Evolutionary conservation across 2,797 vertebrate genomes (phyloP), one percentile per base, ranked within the genome.

Genomic region (Enteromius thamalakanensis): DNA sequence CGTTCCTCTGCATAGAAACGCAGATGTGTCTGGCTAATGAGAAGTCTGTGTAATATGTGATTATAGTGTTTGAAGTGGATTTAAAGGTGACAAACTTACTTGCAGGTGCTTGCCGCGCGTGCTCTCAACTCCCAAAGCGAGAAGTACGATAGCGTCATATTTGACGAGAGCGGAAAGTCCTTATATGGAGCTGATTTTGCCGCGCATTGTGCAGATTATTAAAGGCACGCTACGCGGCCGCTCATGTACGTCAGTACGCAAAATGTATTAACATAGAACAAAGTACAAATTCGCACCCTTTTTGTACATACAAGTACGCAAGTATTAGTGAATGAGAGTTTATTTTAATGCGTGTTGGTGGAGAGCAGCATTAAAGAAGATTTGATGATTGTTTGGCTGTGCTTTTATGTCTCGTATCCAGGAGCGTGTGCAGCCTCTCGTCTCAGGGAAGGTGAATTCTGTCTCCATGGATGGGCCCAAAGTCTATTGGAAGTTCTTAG

Each of bases 321-420:
- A 11, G 12, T 12, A 58, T 23, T 60, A 23, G 55, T 12, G 10
- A 60, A 60, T 60, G 10, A 60, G n/a, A 60, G 55, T 12, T 11
- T 55, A 7, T 37, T 74, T 53, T 74, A 53, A 51, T 53, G 19
- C 32, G 7, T 26, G 53, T 62, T 42, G 42, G n/a, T 17, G 55
- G 42, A 53, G 37, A 76, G 37, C n/a, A 26, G 37, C 74, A 76
- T 23, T 17, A 40, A 60, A 26, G 21, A 45, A 19, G 40, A 19
- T 76, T 62, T 76, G 37, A 78, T 49, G 32, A 58, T 40, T 55
- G 7, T 55, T 37, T 75, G 21, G 12, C 5, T 75, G 23, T 78
- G 76, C 10, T 65, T 78, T 78, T 78, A 29, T 65, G 6, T 53
- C 8, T 26, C 51, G 7, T 47, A n/a, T 49, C 19, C 34, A 53